Percentiles rank a stretch among this genome's conserved stretches.
These are phyloP conservation scores for Isoperla grammatica DNA, from an alignment of 2,888 invertebrate species.

Conservation along the genomic window DNA sequence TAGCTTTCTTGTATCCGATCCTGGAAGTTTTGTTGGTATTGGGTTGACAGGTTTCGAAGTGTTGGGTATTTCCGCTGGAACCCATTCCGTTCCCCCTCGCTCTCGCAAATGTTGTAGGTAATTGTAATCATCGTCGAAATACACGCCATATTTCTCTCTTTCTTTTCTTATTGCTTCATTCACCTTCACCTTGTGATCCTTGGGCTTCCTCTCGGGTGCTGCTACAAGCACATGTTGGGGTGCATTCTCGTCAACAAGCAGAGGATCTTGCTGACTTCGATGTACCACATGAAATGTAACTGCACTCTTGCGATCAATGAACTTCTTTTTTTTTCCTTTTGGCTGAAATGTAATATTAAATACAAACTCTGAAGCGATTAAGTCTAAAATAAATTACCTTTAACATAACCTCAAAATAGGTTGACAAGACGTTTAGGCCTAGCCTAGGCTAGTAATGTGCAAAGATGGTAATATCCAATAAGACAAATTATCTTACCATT, in stretches of 20 bases:
- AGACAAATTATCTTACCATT: too few species aligned
- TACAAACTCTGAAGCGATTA: too few species aligned
- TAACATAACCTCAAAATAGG: too few species aligned
- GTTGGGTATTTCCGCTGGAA: constrained; percentile 25
- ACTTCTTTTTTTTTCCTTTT: constrained; percentile 62
- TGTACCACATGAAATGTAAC: constrained; percentile 90
- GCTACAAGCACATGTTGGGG: constrained; percentile 81
- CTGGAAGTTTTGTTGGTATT: background rate
- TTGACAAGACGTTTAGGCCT: too few species aligned
- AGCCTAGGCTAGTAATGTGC: too few species aligned
- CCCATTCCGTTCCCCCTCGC: constrained; percentile 37
- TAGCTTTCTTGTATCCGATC: constrained; percentile 37
- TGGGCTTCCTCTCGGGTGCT: constrained; percentile 44
- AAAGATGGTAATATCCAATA: too few species aligned
- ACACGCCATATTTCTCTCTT: constrained; percentile 82
- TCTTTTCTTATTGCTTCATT: constrained; percentile 46
- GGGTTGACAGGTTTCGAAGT: background rate
- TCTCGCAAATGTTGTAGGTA: constrained; percentile 87
- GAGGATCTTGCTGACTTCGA: constrained; percentile 89
- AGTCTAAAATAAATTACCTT: too few species aligned
- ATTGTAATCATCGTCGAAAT: constrained; percentile 92
- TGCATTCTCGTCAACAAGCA: constrained; percentile 81
- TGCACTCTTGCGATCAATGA: constrained; percentile 87
- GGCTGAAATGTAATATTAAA: constrained; percentile 8
- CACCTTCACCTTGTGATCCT: constrained; percentile 48